phyloP scores from a whole-genome alignment of 2,888 invertebrate genomes.

The Gari tellinella region DNA sequence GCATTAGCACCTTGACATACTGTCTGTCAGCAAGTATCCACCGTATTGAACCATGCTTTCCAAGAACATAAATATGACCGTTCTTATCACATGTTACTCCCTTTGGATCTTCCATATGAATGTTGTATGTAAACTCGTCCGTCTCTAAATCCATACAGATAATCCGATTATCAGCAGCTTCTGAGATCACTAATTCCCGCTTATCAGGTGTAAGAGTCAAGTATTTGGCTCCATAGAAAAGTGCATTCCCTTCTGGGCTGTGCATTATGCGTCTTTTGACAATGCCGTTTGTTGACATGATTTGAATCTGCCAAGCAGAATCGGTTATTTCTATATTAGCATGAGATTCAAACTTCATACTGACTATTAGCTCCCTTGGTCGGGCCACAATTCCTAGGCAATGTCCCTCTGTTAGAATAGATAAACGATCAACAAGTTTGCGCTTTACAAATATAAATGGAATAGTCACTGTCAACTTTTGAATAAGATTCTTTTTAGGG shows the following conservation, averaged over 20 bases:
- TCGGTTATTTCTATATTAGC: slow-evolving; percentile 39
- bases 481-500: slow-evolving; percentile 43
- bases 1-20: slow-evolving; percentile 46
- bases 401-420: slow-evolving; percentile 50
- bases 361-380: slow-evolving; percentile 51
- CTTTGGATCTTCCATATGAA: slow-evolving; percentile 59
- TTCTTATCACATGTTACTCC: slow-evolving; percentile 51
- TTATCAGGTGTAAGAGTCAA: slow-evolving; percentile 40
- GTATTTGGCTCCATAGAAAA: slow-evolving; percentile 49
- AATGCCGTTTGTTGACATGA: slow-evolving; percentile 36
- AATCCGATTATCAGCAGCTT: slow-evolving; percentile 48
- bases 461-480: slow-evolving; percentile 42
- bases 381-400: slow-evolving; percentile 42
- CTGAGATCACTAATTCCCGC: slow-evolving; percentile 50
- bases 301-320: slow-evolving; percentile 51
- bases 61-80: slow-evolving; percentile 53
- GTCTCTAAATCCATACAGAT: slow-evolving; percentile 50
- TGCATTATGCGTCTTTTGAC: slow-evolving; percentile 39
- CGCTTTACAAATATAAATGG: slow-evolving; percentile 37
- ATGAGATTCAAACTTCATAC: slow-evolving; percentile 38
- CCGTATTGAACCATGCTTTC: slow-evolving; percentile 50
- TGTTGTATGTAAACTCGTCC: slow-evolving; percentile 52
- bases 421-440: slow-evolving; percentile 37
- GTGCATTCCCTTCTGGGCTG: slow-evolving; percentile 29
- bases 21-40: slow-evolving; percentile 55